Evolutionary conservation across 1,140 invertebrate species (phyloP), one percentile per base, ranked within the genome.

Genomic region (Sycophila sp.): DNA sequence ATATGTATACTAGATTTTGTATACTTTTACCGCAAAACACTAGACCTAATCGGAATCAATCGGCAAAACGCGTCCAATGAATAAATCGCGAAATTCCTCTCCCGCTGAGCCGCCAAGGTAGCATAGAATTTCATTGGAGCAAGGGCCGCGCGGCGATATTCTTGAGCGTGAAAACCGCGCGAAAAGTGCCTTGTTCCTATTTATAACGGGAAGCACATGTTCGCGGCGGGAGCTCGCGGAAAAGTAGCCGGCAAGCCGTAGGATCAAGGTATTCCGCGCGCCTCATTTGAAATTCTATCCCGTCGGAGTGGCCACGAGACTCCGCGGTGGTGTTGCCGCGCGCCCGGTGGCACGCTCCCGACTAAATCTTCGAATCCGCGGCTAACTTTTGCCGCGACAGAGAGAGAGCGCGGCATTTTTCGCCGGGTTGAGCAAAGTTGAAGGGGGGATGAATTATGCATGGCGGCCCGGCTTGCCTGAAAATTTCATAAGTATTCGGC

Each of bases 281-380:
- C 2, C 45, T 69, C 34, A 60, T 60, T 69, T 60, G 66, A 69
- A 69, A 51, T 69, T 60, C 66, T 26, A 51, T 60, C 40, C 32
- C 15, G 24, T 19, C 7, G 30, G 30, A 59, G 13, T 10, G 34
- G 15, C 5, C 6, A 3, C 3, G 15, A 4, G 11, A 6, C 15
- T 13, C 10, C 24, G 49, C 13, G 7, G 53, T 5, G 19, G 7
- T 17, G 17, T 24, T 26, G 55, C 19, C 2, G 32, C 2, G 36
- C 38, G 15, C 8, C 22, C 22, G 30, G 28, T 42, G 6, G 32
- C 30, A 28, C 4, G 36, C 36, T 32, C n/a, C 26, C 13, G 38
- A 47, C 19, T 28, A 59, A 49, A 68, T 68, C 42, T 67, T 67
- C 47, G 65, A 68, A 59, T 68, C 55, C 30, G 0, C 28, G 8